These are phyloP conservation scores for Chloebia gouldiae DNA, from an alignment of 2,113 vertebrate species.

Conservation along the genomic window DNA sequence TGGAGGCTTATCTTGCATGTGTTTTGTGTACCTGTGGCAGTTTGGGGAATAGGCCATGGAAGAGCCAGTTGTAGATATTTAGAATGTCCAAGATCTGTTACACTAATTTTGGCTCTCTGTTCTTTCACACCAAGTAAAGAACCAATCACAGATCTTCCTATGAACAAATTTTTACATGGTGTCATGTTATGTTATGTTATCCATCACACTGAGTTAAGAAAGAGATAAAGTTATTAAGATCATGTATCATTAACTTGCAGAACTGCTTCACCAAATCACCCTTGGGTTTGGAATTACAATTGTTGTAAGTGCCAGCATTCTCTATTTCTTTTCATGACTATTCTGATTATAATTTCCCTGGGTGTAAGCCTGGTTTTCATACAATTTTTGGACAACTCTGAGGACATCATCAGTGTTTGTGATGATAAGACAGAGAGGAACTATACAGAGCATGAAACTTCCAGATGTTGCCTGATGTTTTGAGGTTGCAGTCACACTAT, in stretches of 20 bases:
- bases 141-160: neutral
- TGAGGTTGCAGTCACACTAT: neutral
- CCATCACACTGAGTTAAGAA: neutral
- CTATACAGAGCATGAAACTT: neutral
- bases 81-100: neutral
- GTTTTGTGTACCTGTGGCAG: neutral
- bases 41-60: neutral
- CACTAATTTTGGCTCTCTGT: neutral
- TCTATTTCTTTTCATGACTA: neutral
- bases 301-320: neutral
- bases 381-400: neutral
- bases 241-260: neutral
- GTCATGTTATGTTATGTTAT: neutral
- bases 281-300: neutral
- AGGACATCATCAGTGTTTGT: neutral
- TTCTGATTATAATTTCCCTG: neutral
- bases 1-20: neutral
- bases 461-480: neutral
- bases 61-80: neutral
- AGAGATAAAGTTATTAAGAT: neutral
- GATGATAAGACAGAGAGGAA: neutral
- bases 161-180: neutral
- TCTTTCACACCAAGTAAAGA: neutral
- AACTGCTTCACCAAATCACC: neutral
- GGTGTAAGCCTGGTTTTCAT: neutral